These are phyloP conservation scores for Hippocampus zosterae DNA, from an alignment of 2,113 vertebrate species.

Conservation along the genomic window DNA sequence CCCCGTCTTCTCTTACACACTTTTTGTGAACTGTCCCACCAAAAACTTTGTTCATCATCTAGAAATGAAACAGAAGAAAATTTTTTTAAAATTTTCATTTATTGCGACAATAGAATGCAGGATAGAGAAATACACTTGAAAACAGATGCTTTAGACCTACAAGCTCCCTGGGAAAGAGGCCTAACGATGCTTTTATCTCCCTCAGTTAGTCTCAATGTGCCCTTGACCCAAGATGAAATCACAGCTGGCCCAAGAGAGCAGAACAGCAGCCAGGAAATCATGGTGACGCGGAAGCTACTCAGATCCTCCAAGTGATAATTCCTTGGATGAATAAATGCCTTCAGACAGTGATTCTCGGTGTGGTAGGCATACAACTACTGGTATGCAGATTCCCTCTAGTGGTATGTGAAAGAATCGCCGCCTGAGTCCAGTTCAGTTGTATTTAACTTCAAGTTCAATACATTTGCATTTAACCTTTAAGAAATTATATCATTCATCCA, in stretches of 20 bases:
- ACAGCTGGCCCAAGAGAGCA: constrained; percentile 17
- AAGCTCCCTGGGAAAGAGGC: constrained; percentile 6
- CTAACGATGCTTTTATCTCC: constrained; percentile 16
- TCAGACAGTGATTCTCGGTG: not conserved
- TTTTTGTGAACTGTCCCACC: constrained; percentile 97
- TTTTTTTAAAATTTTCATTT: constrained; percentile 11
- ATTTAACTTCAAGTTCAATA: not conserved
- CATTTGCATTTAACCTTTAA: not conserved
- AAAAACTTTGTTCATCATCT: constrained; percentile 99
- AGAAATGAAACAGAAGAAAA: constrained; percentile 21
- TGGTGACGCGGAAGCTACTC: constrained; percentile 10
- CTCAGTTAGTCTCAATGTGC: constrained; percentile 20
- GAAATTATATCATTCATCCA: not conserved
- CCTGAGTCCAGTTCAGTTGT: not conserved
- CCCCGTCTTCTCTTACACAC: constrained; percentile 91
- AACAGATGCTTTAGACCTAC: constrained; percentile 11
- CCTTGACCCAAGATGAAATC: constrained; percentile 34
- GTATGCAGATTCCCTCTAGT: not conserved
- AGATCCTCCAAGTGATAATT: constrained; percentile 10
- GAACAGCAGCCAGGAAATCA: constrained; percentile 18
- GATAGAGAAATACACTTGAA: not conserved
- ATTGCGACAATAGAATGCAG: not conserved
- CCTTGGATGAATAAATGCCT: constrained; percentile 1
- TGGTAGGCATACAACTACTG: not conserved
- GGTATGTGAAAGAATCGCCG: not conserved